A percentile compares a stretch with the other conserved stretches of the same genome.
These are phyloP conservation scores for Cecropterus lyciades DNA, from an alignment of 1,140 invertebrate genomes.

Conservation along the genomic window DNA sequence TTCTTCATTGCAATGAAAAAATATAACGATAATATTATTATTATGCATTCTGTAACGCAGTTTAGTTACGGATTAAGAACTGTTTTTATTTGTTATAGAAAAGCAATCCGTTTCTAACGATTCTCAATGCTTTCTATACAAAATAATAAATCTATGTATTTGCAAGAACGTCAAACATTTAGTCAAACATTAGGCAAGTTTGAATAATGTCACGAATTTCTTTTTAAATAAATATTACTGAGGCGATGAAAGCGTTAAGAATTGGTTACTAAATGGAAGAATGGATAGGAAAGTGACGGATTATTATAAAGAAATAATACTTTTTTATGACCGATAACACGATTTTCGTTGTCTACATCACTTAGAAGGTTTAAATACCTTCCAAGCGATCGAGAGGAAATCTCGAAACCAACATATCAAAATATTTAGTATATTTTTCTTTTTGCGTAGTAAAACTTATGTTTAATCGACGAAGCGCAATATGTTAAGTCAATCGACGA, in stretches of 20 bases:
- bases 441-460: too few relatives aligned
- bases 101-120: slow-evolving; percentile 2
- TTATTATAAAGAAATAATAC: slow-evolving; percentile 28
- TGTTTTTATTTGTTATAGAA: background rate
- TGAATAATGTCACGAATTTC: slow-evolving; percentile 53
- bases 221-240: slow-evolving; percentile 60
- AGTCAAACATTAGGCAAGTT: slow-evolving; percentile 34
- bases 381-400: too few relatives aligned
- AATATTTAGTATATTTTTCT: too few relatives aligned
- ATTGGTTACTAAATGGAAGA: slow-evolving; percentile 68
- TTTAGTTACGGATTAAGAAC: background rate
- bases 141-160: slow-evolving; percentile 21
- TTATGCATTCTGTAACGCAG: background rate
- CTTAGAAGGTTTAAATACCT: too few relatives aligned
- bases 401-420: too few relatives aligned
- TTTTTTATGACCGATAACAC: slow-evolving; percentile 20
- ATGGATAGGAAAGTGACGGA: slow-evolving; percentile 57
- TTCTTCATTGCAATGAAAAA: background rate
- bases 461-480: too few relatives aligned
- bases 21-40: background rate
- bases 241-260: slow-evolving; percentile 67
- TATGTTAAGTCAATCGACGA: too few relatives aligned
- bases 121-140: slow-evolving; percentile 22
- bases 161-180: slow-evolving; percentile 10
- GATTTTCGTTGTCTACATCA: slow-evolving; percentile 14